These are phyloP conservation scores for Rhimphoctona megacephalus DNA, from an alignment of 2,888 invertebrate genomes.

Conservation along the genomic window DNA sequence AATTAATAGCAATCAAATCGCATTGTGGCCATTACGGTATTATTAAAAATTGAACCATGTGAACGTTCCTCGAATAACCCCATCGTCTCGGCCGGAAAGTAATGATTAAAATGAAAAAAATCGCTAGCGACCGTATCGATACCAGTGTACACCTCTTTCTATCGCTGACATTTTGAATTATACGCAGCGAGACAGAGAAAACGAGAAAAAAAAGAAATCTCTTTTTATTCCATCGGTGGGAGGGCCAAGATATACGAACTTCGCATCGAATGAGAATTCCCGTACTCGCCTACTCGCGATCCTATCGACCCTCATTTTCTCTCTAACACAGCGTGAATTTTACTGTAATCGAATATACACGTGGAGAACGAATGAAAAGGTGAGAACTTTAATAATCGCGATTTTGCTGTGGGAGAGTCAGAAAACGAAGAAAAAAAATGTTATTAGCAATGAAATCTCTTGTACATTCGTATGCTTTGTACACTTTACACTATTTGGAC, in stretches of 20 bases:
- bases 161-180: conserved; percentile 42
- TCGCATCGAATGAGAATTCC: conserved; percentile 30
- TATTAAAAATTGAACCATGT: neutral
- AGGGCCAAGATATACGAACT: conserved; percentile 35
- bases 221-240: conserved; percentile 35
- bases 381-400: conserved; percentile 29
- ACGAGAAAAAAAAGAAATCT: conserved; percentile 14
- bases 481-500: neutral
- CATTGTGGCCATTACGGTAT: neutral
- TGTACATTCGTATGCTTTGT: neutral
- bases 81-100: conserved; percentile 16
- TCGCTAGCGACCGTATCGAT: conserved; percentile 40
- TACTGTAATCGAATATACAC: conserved; percentile 37
- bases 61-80: neutral
- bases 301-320: conserved; percentile 52
- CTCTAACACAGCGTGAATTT: conserved; percentile 53
- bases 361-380: conserved; percentile 42
- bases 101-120: conserved; percentile 5
- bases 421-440: neutral
- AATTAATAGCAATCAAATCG: neutral
- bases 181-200: neutral
- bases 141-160: conserved; percentile 36
- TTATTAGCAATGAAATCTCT: neutral
- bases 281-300: conserved; percentile 47
- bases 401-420: neutral